A percentile compares a stretch with the other conserved stretches of the same genome.
phyloP scores from a whole-genome alignment of 2,797 vertebrate species.

The Acipenser oxyrinchus region DNA sequence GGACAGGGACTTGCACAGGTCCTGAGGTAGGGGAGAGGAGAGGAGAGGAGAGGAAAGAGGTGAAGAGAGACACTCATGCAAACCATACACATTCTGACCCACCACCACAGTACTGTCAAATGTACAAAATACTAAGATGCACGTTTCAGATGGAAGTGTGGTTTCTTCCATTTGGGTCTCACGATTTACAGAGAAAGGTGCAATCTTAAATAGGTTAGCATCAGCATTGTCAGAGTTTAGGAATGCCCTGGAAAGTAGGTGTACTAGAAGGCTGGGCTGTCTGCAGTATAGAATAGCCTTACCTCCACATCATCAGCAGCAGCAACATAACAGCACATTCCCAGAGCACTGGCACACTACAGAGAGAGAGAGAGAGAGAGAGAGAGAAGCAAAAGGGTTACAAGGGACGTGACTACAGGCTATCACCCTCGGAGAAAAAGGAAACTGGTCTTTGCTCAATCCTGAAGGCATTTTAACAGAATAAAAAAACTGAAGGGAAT shows the following conservation, averaged over 20 bases:
- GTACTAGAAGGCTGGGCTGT: no score
- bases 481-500: no score
- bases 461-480: no score
- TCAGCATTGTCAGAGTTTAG: background rate
- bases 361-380: slow-evolving; percentile 13
- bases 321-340: slow-evolving; percentile 87
- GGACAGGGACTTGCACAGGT: slow-evolving; percentile 71
- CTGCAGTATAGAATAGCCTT: slow-evolving; percentile 20
- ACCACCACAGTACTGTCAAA: background rate
- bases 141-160: background rate
- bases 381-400: background rate
- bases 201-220: no score
- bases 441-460: background rate
- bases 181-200: background rate
- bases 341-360: slow-evolving; percentile 82
- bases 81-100: background rate
- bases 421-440: background rate
- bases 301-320: slow-evolving; percentile 84
- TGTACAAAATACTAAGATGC: background rate
- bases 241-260: no score
- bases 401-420: background rate
- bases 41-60: background rate
- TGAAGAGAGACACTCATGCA: background rate
- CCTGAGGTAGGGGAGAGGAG: slow-evolving; percentile 47
- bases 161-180: background rate